Evolutionary conservation across 2,888 invertebrate genomes (phyloP).

Genomic region (Luperina nickerlii): DNA sequence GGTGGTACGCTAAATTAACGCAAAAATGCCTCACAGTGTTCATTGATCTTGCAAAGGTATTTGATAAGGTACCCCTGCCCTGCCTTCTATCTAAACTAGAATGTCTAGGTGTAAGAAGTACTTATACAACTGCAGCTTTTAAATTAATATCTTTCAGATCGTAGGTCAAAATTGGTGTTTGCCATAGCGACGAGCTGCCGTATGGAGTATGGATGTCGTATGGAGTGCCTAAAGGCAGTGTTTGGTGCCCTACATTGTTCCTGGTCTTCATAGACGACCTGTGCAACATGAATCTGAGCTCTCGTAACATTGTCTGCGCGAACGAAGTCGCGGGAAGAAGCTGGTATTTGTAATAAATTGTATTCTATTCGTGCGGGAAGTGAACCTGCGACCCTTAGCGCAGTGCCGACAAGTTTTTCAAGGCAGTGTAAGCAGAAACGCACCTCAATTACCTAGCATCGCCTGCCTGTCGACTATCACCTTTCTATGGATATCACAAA

Average conservation of each 20-base stretch:
- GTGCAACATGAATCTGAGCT: not conserved
- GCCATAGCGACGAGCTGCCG: not conserved
- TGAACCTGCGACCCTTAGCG: not conserved
- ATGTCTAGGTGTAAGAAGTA: not conserved
- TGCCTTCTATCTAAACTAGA: not conserved
- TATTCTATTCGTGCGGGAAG: not conserved
- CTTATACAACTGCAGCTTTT: not conserved
- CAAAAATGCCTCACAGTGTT: not conserved
- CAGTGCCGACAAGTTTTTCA: not conserved
- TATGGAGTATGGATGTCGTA: too few species aligned
- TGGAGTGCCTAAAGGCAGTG: not conserved
- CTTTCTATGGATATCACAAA: not conserved
- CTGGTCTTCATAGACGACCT: not conserved
- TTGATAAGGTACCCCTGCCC: not conserved
- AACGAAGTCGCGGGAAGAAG: too few species aligned
- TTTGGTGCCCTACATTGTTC: not conserved
- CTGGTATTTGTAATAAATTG: not conserved
- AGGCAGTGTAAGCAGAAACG: not conserved
- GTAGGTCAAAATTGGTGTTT: not conserved
- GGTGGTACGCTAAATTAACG: not conserved
- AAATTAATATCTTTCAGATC: not conserved
- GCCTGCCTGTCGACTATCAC: not conserved
- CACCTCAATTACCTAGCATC: not conserved
- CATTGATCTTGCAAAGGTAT: not conserved
- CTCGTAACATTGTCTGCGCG: not conserved